Evolutionary conservation across 1,140 invertebrate species (phyloP).

Genomic region (Tetramorium alpestre): DNA sequence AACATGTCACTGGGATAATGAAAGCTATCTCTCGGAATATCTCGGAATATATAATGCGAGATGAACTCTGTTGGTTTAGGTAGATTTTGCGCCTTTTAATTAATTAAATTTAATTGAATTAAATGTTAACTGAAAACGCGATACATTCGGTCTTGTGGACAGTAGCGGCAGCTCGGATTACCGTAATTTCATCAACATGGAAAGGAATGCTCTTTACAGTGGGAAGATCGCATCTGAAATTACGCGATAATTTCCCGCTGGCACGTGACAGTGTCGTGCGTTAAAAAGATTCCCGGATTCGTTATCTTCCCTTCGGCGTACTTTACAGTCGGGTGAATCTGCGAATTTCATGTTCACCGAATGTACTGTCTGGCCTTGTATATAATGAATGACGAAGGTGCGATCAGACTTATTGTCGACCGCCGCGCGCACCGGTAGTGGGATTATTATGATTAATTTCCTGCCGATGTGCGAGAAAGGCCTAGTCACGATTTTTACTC

Average conservation of each 20-base stretch:
- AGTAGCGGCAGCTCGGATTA: not conserved
- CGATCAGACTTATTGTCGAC: conserved; percentile 68
- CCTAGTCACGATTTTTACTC: conserved; percentile 84
- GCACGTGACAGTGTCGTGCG: not conserved
- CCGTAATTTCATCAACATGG: not conserved
- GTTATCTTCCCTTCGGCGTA: not conserved
- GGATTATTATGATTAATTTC: conserved; percentile 84
- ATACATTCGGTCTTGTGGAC: not conserved
- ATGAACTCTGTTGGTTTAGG: not conserved
- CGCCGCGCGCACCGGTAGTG: conserved; percentile 66
- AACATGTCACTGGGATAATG: not conserved
- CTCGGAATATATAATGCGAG: not conserved
- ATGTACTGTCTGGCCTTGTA: conserved; percentile 62
- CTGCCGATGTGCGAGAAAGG: conserved; percentile 81
- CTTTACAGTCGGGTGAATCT: conserved; percentile 61
- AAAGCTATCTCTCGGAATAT: not conserved
- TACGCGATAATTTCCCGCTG: not conserved
- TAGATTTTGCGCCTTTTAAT: not conserved
- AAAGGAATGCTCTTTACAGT: not conserved
- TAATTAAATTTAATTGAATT: not conserved
- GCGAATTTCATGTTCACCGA: conserved; percentile 66
- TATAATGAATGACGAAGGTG: conserved; percentile 72
- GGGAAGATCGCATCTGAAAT: not conserved
- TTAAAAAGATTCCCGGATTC: conserved; percentile 9
- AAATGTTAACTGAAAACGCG: not conserved